Percentiles rank a stretch among this genome's conserved stretches.
Evolutionary conservation across 2,113 vertebrate genomes (phyloP).

Genomic region (Sterrhoptilus dennistouni): DNA sequence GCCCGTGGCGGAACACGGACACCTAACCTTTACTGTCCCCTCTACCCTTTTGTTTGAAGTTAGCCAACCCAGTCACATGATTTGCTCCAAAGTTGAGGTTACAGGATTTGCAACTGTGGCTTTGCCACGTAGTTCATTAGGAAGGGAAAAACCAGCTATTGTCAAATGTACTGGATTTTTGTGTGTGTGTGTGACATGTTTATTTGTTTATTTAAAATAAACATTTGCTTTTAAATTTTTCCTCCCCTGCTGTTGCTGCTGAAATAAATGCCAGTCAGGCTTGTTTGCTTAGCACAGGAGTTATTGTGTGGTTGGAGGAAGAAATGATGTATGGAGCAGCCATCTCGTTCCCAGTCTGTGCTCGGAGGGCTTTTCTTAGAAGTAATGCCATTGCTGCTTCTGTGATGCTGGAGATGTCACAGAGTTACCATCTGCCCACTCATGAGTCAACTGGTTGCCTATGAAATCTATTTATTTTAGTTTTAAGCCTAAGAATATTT

Average conservation of each 20-base stretch:
- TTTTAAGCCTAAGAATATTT: constrained; percentile 66
- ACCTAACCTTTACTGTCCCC: constrained; percentile 68
- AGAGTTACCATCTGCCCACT: background rate
- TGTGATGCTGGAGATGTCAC: background rate
- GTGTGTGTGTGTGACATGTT: background rate
- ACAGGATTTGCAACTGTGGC: background rate
- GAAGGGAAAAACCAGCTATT: background rate
- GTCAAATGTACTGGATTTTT: background rate
- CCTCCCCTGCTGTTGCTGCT: background rate
- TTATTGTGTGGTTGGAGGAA: background rate
- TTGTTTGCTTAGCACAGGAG: background rate
- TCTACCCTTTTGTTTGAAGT: constrained; percentile 70
- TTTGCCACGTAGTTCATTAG: constrained; percentile 12
- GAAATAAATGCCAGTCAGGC: constrained; percentile 1
- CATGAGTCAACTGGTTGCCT: constrained; percentile 13
- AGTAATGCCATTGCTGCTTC: background rate
- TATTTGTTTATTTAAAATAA: constrained; percentile 9
- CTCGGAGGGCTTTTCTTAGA: background rate
- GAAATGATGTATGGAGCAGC: background rate
- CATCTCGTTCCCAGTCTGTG: background rate
- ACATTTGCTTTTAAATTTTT: background rate
- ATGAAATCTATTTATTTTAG: constrained; percentile 57
- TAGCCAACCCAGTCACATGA: constrained; percentile 53
- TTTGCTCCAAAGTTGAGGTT: constrained; percentile 63
- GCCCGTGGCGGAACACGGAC: constrained; percentile 46